Evolutionary conservation across 2,797 vertebrate genomes (phyloP).

Genomic region (Gymnothorax javanicus): DNA sequence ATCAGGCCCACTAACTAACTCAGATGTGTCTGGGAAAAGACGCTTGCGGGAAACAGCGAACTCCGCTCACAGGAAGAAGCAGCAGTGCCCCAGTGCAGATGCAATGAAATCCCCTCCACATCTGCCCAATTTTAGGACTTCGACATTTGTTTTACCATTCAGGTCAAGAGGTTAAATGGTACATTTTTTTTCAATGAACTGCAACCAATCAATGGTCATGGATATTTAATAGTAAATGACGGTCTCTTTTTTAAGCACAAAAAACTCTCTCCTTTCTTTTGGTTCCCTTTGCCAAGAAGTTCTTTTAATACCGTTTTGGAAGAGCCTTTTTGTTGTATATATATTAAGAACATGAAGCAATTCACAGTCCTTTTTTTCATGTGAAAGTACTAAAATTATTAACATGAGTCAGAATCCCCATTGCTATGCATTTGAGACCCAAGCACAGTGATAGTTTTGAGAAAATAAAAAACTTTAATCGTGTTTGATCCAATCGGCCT

Average conservation of each 20-base stretch:
- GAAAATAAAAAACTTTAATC: not conserved
- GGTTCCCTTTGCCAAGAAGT: not conserved
- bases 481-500: not conserved
- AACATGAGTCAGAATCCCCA: not conserved
- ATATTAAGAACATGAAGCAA: not conserved
- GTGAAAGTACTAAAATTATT: not conserved
- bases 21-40: conserved; percentile 16
- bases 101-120: conserved; percentile 31
- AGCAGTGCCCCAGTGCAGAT: not conserved
- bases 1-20: conserved; percentile 16
- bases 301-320: not conserved
- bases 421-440: not conserved
- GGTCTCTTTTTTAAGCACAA: not conserved
- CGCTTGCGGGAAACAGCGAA: not conserved
- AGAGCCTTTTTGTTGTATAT: not conserved
- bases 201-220: not conserved
- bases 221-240: not conserved
- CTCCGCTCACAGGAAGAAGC: not conserved
- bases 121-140: conserved; percentile 2
- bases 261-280: not conserved
- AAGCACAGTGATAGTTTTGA: not conserved
- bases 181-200: conserved; percentile 15
- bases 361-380: not conserved
- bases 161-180: conserved; percentile 30
- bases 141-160: conserved; percentile 16